phyloP scores from a whole-genome alignment of 2,888 invertebrate genomes.

The Lissocephala sabroskyi region DNA sequence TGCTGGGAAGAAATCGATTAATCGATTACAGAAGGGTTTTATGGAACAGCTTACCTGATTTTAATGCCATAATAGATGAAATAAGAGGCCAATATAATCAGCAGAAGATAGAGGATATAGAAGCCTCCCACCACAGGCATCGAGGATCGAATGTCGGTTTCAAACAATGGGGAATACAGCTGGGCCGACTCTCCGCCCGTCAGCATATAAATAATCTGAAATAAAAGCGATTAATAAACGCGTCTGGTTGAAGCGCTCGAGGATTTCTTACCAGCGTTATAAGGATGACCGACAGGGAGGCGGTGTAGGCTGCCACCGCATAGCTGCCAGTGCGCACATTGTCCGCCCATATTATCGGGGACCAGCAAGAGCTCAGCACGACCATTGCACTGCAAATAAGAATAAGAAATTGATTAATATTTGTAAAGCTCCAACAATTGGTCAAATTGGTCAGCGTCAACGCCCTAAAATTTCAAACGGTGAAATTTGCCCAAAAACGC shows the following conservation, averaged over 20 bases:
- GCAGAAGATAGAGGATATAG: conserved; percentile 66
- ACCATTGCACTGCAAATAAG: conserved; percentile 83
- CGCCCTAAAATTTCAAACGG: too few relatives aligned
- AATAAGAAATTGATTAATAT: too few relatives aligned
- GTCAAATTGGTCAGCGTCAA: too few relatives aligned
- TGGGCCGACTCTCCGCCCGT: conserved; percentile 91
- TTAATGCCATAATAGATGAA: conserved; percentile 67
- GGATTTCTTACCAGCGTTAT: conserved; percentile 76
- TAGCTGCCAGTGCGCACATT: conserved; percentile 83
- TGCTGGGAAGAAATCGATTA: conserved; percentile 76
- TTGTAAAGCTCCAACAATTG: too few relatives aligned
- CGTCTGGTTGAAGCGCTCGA: neutral
- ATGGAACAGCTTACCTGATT: conserved; percentile 53
- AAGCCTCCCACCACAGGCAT: conserved; percentile 80
- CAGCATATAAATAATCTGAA: conserved; percentile 81
- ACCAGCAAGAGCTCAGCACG: conserved; percentile 86
- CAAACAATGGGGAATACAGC: conserved; percentile 90
- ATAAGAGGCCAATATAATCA: conserved; percentile 75
- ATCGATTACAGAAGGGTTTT: conserved; percentile 25
- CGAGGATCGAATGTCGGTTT: conserved; percentile 83
- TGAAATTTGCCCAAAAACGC: too few relatives aligned
- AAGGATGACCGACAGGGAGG: conserved; percentile 81
- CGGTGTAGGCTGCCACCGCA: conserved; percentile 86
- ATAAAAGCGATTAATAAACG: neutral
- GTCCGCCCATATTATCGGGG: conserved; percentile 89